These are phyloP conservation scores for Drosophila incognita DNA, from an alignment of 2,888 invertebrate genomes.

Conservation along the genomic window DNA sequence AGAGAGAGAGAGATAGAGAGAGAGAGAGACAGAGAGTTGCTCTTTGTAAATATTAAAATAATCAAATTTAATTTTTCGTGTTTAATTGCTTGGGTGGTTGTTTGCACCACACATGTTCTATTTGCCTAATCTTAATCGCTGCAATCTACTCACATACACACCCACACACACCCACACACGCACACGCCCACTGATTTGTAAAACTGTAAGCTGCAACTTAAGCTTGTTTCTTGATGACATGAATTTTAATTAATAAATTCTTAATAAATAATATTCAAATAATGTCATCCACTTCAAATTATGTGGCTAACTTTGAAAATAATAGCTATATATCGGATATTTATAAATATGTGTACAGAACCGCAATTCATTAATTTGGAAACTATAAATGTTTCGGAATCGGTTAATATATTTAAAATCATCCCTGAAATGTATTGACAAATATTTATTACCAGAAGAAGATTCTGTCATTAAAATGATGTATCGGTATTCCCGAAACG, in stretches of 20 bases:
- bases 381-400: neutral
- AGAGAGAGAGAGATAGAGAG: neutral
- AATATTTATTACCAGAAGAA: neutral
- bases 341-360: neutral
- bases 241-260: neutral
- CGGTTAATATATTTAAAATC: neutral
- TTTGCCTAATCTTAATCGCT: slow-evolving; percentile 28
- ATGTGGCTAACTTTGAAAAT: neutral
- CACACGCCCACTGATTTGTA: neutral
- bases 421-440: neutral
- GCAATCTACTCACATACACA: neutral
- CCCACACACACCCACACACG: neutral
- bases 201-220: neutral
- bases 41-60: slow-evolving; percentile 71
- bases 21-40: neutral
- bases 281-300: neutral
- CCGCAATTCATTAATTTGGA: neutral
- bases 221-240: neutral
- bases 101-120: slow-evolving; percentile 24
- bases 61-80: slow-evolving; percentile 67
- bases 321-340: neutral
- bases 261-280: neutral
- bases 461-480: too few species aligned
- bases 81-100: slow-evolving; percentile 66
- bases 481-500: too few species aligned